A percentile compares a stretch with the other conserved stretches of the same genome.
Conservation (phyloP, 2,797 vertebrate genomes). For the Linurgus olivaceus region DNA sequence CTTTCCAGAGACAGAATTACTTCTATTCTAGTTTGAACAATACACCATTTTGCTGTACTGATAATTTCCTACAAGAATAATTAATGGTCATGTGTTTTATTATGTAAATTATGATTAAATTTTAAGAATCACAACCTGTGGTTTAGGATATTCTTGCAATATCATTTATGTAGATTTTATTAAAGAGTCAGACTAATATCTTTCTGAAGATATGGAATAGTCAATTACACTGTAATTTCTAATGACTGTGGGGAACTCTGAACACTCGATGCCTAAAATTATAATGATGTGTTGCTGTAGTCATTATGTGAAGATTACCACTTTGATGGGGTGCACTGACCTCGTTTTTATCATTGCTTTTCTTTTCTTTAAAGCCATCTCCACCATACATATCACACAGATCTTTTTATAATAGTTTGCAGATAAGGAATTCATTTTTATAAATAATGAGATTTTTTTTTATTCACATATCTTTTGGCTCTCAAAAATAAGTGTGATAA, state of each 20-base stretch:
- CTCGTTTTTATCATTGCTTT: background rate
- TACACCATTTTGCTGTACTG: background rate
- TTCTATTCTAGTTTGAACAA: background rate
- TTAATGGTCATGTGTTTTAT: background rate
- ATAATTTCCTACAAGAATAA: background rate
- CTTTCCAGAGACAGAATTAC: background rate
- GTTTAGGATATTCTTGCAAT: background rate
- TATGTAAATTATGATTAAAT: background rate
- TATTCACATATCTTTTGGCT: background rate
- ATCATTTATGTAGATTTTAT: background rate
- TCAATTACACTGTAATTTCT: background rate
- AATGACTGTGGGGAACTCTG: constrained; percentile 5
- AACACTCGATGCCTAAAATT: background rate
- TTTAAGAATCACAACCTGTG: background rate
- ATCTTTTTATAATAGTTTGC: background rate
- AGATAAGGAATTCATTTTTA: background rate
- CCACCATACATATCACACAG: background rate
- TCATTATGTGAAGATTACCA: background rate
- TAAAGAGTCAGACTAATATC: background rate
- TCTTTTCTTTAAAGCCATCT: background rate
- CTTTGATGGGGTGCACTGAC: background rate
- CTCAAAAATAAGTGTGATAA: background rate
- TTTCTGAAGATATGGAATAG: constrained; percentile 11
- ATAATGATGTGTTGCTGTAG: background rate
- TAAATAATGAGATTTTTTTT: background rate